Evolutionary conservation across 2,113 vertebrate genomes (phyloP).

Genomic region (Sigmodon hispidus): DNA sequence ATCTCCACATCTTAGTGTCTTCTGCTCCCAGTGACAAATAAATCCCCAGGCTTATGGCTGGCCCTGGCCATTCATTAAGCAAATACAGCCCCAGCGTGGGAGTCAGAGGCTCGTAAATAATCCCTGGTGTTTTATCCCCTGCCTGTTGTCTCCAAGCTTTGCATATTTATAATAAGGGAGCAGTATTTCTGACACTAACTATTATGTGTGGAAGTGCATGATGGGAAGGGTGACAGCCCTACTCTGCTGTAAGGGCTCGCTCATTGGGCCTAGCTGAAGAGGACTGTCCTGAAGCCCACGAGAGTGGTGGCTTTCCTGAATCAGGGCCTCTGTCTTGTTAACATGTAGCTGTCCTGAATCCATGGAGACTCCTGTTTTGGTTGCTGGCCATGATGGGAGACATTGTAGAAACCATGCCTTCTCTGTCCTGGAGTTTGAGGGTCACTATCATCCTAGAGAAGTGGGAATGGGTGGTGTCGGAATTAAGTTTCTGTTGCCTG

Average conservation of each 20-base stretch:
- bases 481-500: neutral
- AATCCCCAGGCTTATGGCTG: conserved; percentile 82
- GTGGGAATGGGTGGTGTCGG: neutral
- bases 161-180: conserved; percentile 81
- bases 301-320: fast-evolving
- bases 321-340: neutral
- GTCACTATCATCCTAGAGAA: neutral
- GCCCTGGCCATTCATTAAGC: conserved; percentile 80
- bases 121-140: conserved; percentile 66
- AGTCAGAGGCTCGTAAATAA: conserved; percentile 81
- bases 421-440: neutral
- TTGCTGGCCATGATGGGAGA: too few species aligned
- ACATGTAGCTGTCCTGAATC: neutral
- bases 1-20: conserved; percentile 74
- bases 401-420: too few species aligned
- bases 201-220: conserved; percentile 22
- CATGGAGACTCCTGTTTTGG: neutral
- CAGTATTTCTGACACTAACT: conserved; percentile 63
- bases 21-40: conserved; percentile 79
- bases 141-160: conserved; percentile 74
- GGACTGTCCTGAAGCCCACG: neutral
- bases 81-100: conserved; percentile 80
- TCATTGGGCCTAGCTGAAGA: neutral
- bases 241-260: neutral
- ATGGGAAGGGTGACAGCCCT: conserved; percentile 12